Evolutionary conservation across 2,113 vertebrate genomes (phyloP).

Genomic region (Propithecus coquereli): DNA sequence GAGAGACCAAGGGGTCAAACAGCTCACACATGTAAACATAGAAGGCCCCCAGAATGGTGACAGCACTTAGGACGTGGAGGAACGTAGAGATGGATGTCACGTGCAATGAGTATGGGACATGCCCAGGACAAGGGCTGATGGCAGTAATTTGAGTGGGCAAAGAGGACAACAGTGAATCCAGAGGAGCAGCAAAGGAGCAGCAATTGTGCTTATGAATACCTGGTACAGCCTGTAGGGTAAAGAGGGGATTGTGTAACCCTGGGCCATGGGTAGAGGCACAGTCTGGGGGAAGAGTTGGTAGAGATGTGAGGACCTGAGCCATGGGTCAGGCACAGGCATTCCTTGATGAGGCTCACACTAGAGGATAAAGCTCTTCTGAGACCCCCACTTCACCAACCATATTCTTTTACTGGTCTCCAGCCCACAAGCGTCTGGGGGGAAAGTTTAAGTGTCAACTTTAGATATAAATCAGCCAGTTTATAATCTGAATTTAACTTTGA

Average conservation of each 20-base stretch:
- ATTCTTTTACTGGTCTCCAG: neutral
- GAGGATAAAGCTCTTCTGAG: neutral
- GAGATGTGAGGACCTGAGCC: neutral
- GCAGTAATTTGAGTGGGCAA: neutral
- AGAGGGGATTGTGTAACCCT: neutral
- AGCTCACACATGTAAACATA: neutral
- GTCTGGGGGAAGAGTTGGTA: neutral
- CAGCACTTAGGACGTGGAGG: neutral
- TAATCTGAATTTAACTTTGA: neutral
- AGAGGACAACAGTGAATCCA: neutral
- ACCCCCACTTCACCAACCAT: neutral
- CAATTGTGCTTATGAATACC: neutral
- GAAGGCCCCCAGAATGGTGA: neutral
- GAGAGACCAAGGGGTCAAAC: too few relatives aligned
- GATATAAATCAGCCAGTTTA: neutral
- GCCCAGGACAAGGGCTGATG: neutral
- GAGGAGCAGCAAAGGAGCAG: neutral
- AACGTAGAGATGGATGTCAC: neutral
- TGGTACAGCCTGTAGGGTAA: neutral
- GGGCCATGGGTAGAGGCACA: neutral
- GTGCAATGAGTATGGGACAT: accelerated
- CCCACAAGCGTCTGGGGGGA: neutral
- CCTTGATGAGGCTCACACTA: neutral
- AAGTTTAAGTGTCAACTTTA: neutral
- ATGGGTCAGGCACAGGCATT: accelerated